Percentiles rank a stretch among this genome's conserved stretches.
Evolutionary conservation across 2,113 vertebrate genomes (phyloP).

Genomic region (Pristiophorus japonicus): DNA sequence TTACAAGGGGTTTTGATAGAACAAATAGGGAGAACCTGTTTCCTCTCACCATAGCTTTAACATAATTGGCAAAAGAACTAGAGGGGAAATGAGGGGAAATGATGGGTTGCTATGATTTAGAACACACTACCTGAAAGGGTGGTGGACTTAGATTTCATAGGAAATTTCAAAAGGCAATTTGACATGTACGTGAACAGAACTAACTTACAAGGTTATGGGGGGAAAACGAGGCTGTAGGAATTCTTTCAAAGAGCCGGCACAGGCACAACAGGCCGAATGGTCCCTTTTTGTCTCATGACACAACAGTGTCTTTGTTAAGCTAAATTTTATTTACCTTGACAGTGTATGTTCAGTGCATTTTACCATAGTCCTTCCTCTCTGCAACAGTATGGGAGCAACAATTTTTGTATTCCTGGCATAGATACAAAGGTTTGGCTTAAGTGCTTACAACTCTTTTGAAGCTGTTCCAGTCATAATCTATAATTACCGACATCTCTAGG

Average conservation of each 20-base stretch:
- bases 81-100: not conserved
- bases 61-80: not conserved
- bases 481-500: not conserved
- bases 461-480: not conserved
- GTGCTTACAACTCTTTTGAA: not conserved
- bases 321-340: not conserved
- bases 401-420: not conserved
- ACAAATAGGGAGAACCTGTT: too few species aligned
- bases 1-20: too few species aligned
- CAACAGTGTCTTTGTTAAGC: not conserved
- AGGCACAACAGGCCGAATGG: too few species aligned
- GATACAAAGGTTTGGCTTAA: not conserved
- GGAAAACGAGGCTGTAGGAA: too few species aligned
- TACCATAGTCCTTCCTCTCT: not conserved
- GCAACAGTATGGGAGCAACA: not conserved
- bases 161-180: too few species aligned
- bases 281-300: too few species aligned
- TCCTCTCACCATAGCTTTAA: not conserved
- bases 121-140: too few species aligned
- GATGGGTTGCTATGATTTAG: not conserved
- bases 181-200: too few species aligned
- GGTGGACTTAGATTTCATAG: too few species aligned
- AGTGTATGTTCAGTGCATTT: not conserved
- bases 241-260: too few species aligned
- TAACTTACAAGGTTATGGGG: too few species aligned